These are phyloP conservation scores for Lamellibrachia columna DNA, from an alignment of 2,888 invertebrate species.

Conservation along the genomic window DNA sequence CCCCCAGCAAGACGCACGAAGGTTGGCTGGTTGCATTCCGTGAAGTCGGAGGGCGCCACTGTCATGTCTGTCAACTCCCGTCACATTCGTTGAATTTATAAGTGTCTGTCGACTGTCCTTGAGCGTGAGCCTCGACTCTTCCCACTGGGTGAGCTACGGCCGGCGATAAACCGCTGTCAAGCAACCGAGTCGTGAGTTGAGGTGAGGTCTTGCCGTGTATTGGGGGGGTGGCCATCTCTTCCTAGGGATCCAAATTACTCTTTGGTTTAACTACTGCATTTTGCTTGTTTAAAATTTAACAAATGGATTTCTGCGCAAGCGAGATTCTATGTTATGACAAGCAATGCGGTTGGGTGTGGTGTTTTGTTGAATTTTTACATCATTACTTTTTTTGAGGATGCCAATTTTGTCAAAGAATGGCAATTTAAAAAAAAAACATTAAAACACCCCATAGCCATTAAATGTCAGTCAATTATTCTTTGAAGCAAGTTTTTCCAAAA, in stretches of 20 bases:
- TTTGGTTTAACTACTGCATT: neutral
- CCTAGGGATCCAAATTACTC: neutral
- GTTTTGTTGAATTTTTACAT: too few species aligned
- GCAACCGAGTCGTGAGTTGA: constrained; percentile 12
- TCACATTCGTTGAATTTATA: constrained; percentile 16
- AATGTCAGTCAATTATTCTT: neutral
- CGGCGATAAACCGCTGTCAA: constrained; percentile 13
- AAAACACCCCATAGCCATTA: too few species aligned
- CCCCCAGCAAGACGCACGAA: neutral
- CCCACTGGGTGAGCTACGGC: constrained; percentile 8
- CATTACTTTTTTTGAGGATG: too few species aligned
- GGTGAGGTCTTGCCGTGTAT: constrained; percentile 12
- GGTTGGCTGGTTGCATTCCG: neutral
- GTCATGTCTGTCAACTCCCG: constrained; percentile 16
- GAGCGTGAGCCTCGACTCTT: constrained; percentile 10
- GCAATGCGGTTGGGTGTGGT: too few species aligned
- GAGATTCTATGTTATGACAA: too few species aligned
- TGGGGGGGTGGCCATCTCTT: neutral
- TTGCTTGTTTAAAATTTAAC: neutral
- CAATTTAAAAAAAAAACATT: too few species aligned
- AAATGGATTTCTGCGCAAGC: too few species aligned
- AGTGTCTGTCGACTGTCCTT: neutral
- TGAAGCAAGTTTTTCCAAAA: neutral
- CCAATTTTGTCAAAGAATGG: too few species aligned
- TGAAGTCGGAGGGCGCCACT: constrained; percentile 11